Percentiles rank a stretch among this genome's conserved stretches.
Conservation (phyloP, 2,113 vertebrate species). For the Callocephalon fimbriatum region DNA sequence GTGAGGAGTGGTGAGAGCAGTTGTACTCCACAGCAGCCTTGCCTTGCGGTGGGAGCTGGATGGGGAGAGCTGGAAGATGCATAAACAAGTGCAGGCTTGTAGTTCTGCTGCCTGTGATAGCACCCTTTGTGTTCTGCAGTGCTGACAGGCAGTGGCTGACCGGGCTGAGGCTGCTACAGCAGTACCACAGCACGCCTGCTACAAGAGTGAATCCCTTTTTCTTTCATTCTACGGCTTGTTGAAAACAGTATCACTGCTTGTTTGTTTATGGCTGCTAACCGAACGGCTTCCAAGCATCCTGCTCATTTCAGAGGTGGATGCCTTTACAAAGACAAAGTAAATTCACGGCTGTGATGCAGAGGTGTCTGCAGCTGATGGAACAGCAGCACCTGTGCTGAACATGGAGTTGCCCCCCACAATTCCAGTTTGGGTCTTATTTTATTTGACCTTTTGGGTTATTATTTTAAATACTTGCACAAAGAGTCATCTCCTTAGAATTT, state of each 20-base stretch:
- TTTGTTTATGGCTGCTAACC: background rate
- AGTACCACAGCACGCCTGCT: background rate
- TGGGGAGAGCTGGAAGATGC: background rate
- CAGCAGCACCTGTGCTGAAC: background rate
- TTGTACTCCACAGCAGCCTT: background rate
- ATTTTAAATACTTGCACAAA: background rate
- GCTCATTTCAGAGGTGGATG: background rate
- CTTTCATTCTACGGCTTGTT: background rate
- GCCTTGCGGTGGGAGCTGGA: background rate
- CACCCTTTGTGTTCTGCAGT: background rate
- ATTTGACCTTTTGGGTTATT: background rate
- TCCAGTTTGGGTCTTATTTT: background rate
- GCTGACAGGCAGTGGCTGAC: background rate
- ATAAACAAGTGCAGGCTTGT: background rate
- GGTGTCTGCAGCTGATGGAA: background rate
- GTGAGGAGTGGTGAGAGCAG: background rate
- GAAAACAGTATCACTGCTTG: background rate
- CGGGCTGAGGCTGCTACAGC: background rate
- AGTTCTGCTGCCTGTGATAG: background rate
- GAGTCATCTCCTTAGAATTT: slow-evolving; percentile 38
- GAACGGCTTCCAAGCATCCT: background rate
- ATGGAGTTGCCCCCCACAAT: background rate
- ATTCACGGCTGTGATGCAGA: background rate
- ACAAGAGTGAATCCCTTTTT: background rate
- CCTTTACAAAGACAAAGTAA: background rate